Evolutionary conservation across 2,113 vertebrate species (phyloP), one percentile per base, ranked within the genome.

Genomic region (Zapus hudsonius): DNA sequence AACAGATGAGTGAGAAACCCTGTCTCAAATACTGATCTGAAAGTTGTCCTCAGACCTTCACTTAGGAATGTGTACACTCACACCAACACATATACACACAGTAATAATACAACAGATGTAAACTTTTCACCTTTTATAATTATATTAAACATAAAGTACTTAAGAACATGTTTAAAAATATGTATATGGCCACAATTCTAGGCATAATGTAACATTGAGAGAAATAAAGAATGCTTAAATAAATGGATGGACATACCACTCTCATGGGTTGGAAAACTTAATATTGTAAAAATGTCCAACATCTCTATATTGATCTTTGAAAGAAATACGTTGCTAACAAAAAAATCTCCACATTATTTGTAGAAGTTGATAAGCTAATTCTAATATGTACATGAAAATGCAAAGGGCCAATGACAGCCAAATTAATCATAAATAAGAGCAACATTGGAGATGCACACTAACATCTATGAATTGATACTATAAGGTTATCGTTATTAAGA

Each of bases 371-470:
- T 25, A 52, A 38, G 42, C 19, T 84, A 66, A 81, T 70, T 89
- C 38, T 67, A 91, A 67, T 84, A 81, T 76, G 79, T 38, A 7
- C 36, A 84, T 83, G 36, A 93, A 84, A 88, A 88, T 57, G 1
- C 7, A 80, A 76, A n/a, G 15, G 25, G 5, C 5, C 4, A 76
- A 36, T 81, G 42, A 47, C 20, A 88, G 17, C 10, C 4, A 91
- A 61, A 27, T 44, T n/a, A 33, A 80, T 90, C 17, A 23, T 75
- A 87, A 67, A 61, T 59, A 57, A 82, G 81, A 86, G 23, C 55
- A 87, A 57, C 73, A 36, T n/a, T 83, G 55, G 36, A 89, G 25
- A 69, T 13, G 25, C 33, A 59, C 1, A 42, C 31, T 85, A 61
- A 52, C 1, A 90, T 6, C 11, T 87, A 74, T 25, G 13, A 76